phyloP scores from a whole-genome alignment of 2,888 invertebrate genomes.

The Cataglyphis altisquamis region DNA sequence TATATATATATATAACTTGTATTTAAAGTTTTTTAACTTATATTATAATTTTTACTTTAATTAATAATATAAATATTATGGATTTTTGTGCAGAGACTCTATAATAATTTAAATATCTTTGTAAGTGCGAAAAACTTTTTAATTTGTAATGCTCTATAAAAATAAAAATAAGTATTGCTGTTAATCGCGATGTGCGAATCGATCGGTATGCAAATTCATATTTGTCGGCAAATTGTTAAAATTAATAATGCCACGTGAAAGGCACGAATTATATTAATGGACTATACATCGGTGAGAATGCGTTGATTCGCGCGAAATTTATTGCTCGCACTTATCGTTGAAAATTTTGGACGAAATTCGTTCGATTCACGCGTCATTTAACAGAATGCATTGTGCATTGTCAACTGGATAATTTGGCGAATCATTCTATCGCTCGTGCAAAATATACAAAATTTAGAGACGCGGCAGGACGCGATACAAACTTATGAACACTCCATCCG shows the following conservation, averaged over 20 bases:
- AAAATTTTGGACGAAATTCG: conserved; percentile 23
- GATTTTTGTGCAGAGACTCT: not conserved
- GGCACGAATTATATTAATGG: conserved; percentile 35
- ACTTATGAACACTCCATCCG: conserved; percentile 10
- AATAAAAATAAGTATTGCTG: not conserved
- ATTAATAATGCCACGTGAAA: conserved; percentile 35
- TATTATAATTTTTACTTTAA: not conserved
- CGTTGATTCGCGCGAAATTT: conserved; percentile 29
- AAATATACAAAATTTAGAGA: conserved; percentile 24
- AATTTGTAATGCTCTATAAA: not conserved
- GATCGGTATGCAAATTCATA: conserved; percentile 10
- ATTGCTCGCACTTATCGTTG: conserved; percentile 31
- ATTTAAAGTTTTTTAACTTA: not conserved
- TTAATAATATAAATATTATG: not conserved
- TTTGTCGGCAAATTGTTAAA: conserved; percentile 4
- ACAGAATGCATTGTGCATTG: conserved; percentile 21
- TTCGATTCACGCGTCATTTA: conserved; percentile 43
- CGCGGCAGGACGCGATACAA: not conserved
- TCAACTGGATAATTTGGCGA: conserved; percentile 31
- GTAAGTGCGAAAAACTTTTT: not conserved
- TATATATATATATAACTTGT: not conserved
- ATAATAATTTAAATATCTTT: not conserved
- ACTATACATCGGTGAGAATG: conserved; percentile 4
- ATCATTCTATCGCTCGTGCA: conserved; percentile 18
- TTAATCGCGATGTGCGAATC: not conserved